phyloP scores from a whole-genome alignment of 30 jellyfish, hydroid and myxozoan species.

The Cassiopea andromeda region DNA sequence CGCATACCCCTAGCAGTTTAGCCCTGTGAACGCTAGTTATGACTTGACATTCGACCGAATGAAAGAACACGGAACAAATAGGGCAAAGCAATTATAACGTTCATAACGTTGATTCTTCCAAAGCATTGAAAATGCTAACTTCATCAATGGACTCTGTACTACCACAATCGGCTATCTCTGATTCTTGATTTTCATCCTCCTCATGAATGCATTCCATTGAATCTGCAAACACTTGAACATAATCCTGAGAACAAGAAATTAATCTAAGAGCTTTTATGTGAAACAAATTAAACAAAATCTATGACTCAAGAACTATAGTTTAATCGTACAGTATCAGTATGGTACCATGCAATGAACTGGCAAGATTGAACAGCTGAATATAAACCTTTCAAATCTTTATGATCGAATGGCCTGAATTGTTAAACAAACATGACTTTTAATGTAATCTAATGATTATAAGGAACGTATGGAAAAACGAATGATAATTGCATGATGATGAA shows the following conservation, averaged over 20 bases:
- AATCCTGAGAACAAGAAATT: conserved; percentile 10
- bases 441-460: too few relatives aligned
- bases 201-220: conserved; percentile 56
- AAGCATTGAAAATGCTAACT: conserved; percentile 12
- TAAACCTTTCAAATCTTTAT: background rate
- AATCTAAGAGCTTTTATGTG: background rate
- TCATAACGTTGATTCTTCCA: conserved; percentile 36
- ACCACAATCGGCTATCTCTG: conserved; percentile 45
- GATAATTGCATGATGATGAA: background rate
- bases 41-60: too few relatives aligned
- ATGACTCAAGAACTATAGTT: too few relatives aligned
- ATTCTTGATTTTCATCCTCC: conserved; percentile 45
- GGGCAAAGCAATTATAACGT: background rate
- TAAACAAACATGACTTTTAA: too few relatives aligned
- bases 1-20: too few relatives aligned
- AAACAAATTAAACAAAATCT: background rate
- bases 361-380: background rate
- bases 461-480: too few relatives aligned
- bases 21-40: too few relatives aligned
- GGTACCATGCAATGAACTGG: background rate
- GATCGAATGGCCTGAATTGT: too few relatives aligned
- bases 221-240: conserved; percentile 36
- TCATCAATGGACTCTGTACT: conserved; percentile 46
- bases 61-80: too few relatives aligned
- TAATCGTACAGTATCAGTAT: background rate